These are phyloP conservation scores for Amphibalanus amphitrite DNA, from an alignment of 1,140 invertebrate genomes.

Conservation along the genomic window DNA sequence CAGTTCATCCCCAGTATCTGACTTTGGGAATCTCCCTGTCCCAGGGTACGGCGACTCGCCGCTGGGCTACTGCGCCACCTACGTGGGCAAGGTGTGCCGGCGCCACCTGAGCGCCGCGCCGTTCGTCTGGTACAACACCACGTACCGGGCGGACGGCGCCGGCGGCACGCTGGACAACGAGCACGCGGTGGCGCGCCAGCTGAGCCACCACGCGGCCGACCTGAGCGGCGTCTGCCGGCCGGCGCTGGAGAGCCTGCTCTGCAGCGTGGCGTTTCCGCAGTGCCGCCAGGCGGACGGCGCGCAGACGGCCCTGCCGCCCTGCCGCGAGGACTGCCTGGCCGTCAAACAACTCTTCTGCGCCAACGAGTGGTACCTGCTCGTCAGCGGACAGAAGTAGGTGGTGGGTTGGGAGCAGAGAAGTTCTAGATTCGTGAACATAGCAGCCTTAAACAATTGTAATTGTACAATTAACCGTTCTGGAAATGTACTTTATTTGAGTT, in stretches of 20 bases:
- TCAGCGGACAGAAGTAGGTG: conserved; percentile 65
- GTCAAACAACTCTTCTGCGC: conserved; percentile 78
- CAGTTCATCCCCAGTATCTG: no score
- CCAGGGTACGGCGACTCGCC: conserved; percentile 12
- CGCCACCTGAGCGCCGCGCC: conserved; percentile 48
- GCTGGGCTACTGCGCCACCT: conserved; percentile 61
- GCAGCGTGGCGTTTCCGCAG: conserved; percentile 77
- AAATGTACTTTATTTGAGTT: no score
- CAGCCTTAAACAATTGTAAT: no score
- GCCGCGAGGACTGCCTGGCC: conserved; percentile 82
- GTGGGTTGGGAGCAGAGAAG: no score
- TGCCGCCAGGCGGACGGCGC: conserved; percentile 44
- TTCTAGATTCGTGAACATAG: no score
- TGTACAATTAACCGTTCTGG: no score
- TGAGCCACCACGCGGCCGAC: conserved; percentile 16
- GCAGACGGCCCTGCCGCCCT: conserved; percentile 45
- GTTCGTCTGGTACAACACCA: conserved; percentile 65
- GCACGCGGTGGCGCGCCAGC: neutral
- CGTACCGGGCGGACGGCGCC: conserved; percentile 22
- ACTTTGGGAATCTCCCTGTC: no score
- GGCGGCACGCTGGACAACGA: conserved; percentile 5
- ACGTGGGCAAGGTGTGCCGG: conserved; percentile 73
- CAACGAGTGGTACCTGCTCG: conserved; percentile 64
- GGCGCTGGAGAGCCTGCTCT: conserved; percentile 43
- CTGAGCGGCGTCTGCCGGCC: neutral